Percentiles rank a stretch among this genome's conserved stretches.
Conservation (phyloP, 1,140 invertebrate species). For the Tetranychus cinnabarinus region DNA sequence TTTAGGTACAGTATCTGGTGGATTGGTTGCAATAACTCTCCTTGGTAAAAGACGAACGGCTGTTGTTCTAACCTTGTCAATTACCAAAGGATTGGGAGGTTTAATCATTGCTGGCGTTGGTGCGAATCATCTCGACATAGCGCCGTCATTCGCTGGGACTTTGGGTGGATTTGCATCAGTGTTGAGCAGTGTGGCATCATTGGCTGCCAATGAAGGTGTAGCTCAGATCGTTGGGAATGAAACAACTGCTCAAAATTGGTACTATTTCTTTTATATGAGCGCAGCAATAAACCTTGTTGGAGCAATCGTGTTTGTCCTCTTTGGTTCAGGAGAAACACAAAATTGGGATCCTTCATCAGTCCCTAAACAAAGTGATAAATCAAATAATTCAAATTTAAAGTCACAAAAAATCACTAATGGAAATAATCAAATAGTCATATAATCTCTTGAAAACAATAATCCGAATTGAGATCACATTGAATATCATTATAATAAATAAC, state of each 20-base stretch:
- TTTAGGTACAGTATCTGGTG: not conserved
- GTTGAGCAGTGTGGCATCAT: conserved; percentile 16
- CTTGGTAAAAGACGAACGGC: too few species aligned
- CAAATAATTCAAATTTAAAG: too few species aligned
- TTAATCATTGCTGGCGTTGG: too few species aligned
- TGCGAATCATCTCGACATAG: conserved; percentile 10
- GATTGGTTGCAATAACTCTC: too few species aligned
- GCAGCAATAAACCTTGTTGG: conserved; percentile 45
- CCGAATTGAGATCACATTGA: too few species aligned
- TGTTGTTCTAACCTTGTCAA: not conserved
- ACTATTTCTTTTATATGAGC: conserved; percentile 55
- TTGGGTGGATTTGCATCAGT: conserved; percentile 18
- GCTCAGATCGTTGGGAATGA: conserved; percentile 11
- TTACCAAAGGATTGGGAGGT: not conserved
- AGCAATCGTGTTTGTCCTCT: conserved; percentile 27
- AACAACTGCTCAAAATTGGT: conserved; percentile 54
- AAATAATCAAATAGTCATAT: too few species aligned
- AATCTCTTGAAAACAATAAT: too few species aligned
- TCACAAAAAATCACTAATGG: too few species aligned
- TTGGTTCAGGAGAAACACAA: too few species aligned
- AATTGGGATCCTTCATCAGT: too few species aligned
- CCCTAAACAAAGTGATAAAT: too few species aligned
- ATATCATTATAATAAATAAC: too few species aligned
- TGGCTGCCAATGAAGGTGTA: conserved; percentile 14
- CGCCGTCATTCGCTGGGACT: conserved; percentile 12